Evolutionary conservation across 2,113 vertebrate genomes (phyloP), one percentile per base, ranked within the genome.

Genomic region (Jaculus jaculus): DNA sequence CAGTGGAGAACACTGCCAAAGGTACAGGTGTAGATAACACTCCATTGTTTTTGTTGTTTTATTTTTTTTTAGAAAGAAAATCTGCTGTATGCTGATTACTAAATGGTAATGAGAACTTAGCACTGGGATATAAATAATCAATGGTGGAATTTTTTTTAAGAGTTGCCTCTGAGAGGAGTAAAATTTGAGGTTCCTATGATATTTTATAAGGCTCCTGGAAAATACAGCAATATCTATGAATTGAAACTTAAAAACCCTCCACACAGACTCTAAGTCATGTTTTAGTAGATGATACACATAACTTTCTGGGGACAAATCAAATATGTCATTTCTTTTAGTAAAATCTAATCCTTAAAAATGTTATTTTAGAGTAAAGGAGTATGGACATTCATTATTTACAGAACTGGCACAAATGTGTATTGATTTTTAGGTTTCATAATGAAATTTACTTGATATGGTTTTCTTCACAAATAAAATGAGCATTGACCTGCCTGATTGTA

Each of bases 391-490:
- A 94, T 95, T 97, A 87, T 97, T 96, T 16, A 74, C 54, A 90
- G 89, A 96, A 87, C 80, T 3, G 7, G 77, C 89, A 90, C 39
- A 87, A 26, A 90, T 74, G 68, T 68, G 32, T 92, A 97, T 96
- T 94, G 97, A 96, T 96, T 96, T 97, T 83, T 68, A 96, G 84
- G 93, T 74, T 98, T 97, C 75, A 79, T 93, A 96, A 87, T 93
- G 92, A 95, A 96, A 96, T 96, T 97, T 97, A 60, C 91, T 96
- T 75, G n/a, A 95, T 90, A 92, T 28, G 87, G 83, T 96, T 97
- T 97, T 81, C 90, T 97, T 96, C 94, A 93, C 93, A 97, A 98
- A 97, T 75, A 89, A 97, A 96, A 95, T 97, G 95, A 96, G 92
- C 72, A 60, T 63, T 96, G 96, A 97, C 97, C 96, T 89, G 83